Conservation (phyloP, 2,797 vertebrate genomes). For the Sandelia bainsii region DNA sequence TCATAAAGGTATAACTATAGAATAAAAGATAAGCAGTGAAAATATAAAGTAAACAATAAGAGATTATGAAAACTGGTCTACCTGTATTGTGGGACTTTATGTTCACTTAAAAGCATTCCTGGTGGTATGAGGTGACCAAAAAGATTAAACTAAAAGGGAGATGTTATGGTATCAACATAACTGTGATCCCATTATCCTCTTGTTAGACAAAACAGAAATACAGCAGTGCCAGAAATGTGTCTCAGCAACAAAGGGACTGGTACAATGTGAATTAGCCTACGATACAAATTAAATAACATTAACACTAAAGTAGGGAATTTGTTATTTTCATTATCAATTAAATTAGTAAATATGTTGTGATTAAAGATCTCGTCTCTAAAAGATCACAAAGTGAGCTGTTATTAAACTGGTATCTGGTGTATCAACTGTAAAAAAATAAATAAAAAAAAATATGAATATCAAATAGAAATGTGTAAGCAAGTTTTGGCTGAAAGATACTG, state of each 20-base stretch:
- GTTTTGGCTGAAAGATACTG: not conserved
- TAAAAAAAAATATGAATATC: not conserved
- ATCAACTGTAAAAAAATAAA: not conserved
- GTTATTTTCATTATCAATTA: not conserved
- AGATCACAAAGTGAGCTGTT: not conserved
- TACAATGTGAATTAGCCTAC: conserved; percentile 1
- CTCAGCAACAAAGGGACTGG: conserved; percentile 6
- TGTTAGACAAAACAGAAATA: conserved; percentile 31
- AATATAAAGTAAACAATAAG: not conserved
- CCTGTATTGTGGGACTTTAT: not conserved
- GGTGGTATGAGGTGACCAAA: not conserved
- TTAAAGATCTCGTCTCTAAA: not conserved
- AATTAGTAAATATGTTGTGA: not conserved
- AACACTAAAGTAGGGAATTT: not conserved
- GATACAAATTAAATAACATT: not conserved
- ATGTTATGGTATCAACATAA: conserved; percentile 7
- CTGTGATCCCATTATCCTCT: conserved; percentile 20
- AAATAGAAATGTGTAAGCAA: not conserved
- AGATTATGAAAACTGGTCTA: not conserved
- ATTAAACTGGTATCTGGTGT: not conserved
- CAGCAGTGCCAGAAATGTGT: not conserved
- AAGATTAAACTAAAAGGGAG: not conserved
- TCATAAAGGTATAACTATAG: conserved; percentile 1
- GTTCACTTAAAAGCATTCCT: not conserved
- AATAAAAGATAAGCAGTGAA: not conserved